Conservation (phyloP, 2,797 vertebrate species). For the Artibeus jamaicensis region DNA sequence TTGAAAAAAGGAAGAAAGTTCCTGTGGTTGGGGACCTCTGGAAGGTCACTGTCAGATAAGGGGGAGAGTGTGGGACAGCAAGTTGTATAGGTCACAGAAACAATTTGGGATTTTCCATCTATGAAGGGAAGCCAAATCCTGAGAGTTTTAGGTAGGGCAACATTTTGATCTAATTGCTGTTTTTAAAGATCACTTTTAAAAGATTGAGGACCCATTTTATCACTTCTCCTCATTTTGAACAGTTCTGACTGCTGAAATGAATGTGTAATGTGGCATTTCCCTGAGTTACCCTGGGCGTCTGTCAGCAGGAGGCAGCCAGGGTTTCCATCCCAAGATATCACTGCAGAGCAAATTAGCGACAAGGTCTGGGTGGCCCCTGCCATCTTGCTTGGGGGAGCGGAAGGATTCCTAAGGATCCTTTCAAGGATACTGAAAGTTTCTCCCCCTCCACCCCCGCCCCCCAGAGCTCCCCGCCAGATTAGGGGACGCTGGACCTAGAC, state of each 20-base stretch:
- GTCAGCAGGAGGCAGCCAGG: background rate
- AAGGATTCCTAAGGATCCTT: background rate
- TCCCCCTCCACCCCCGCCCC: background rate
- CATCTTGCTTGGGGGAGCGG: background rate
- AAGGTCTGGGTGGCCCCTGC: background rate
- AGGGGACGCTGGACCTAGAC: background rate
- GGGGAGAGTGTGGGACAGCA: background rate
- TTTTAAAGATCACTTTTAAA: conserved; percentile 31
- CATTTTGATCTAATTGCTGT: background rate
- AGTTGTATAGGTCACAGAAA: background rate
- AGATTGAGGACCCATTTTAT: background rate
- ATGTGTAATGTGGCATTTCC: background rate
- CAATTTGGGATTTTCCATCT: background rate
- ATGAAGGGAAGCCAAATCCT: conserved; percentile 15
- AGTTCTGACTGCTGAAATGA: background rate
- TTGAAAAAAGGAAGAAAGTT: background rate
- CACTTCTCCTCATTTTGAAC: background rate
- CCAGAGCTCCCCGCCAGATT: background rate
- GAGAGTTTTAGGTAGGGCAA: background rate
- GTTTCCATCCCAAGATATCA: background rate
- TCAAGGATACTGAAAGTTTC: background rate
- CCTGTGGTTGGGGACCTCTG: background rate
- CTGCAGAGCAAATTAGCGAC: background rate
- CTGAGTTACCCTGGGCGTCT: background rate
- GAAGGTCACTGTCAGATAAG: background rate